Percentiles rank a stretch among this genome's conserved stretches.
phyloP scores from a whole-genome alignment of 2,797 vertebrate genomes.

The Cygnus olor region DNA sequence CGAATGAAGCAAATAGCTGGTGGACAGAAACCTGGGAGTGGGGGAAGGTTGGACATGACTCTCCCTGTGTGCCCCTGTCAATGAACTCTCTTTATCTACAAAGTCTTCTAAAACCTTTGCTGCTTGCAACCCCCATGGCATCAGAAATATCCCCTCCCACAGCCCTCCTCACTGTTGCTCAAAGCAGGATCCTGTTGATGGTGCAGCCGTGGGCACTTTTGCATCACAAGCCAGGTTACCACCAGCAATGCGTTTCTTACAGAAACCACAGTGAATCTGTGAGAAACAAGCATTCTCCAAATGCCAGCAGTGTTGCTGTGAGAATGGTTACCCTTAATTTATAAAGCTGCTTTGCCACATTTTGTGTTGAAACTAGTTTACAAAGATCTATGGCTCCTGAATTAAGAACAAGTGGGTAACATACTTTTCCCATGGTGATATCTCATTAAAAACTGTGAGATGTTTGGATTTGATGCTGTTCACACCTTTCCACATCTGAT shows the following conservation, averaged over 20 bases:
- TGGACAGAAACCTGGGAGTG: not conserved
- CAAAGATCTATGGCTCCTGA: not conserved
- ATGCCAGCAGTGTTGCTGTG: accelerated
- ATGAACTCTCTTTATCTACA: too few species aligned
- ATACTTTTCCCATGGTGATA: not conserved
- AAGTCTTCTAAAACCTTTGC: not conserved
- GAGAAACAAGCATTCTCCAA: not conserved
- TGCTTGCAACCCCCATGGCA: not conserved
- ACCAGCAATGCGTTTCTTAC: not conserved
- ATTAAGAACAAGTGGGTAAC: slow-evolving; percentile 1
- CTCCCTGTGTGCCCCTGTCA: not conserved
- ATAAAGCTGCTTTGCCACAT: not conserved
- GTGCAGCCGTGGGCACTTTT: accelerated
- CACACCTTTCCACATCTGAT: not conserved
- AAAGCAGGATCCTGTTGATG: not conserved
- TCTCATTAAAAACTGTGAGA: not conserved
- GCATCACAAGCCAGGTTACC: accelerated
- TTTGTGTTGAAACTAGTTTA: not conserved
- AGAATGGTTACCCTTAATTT: not conserved
- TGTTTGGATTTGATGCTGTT: slow-evolving; percentile 10
- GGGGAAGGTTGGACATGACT: not conserved
- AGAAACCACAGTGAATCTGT: not conserved
- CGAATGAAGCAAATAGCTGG: not conserved
- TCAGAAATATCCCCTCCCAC: not conserved
- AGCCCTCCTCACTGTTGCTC: not conserved